A percentile compares a stretch with the other conserved stretches of the same genome.
phyloP scores from a whole-genome alignment of 2,113 vertebrate species.

The Neolamprologus longior region DNA sequence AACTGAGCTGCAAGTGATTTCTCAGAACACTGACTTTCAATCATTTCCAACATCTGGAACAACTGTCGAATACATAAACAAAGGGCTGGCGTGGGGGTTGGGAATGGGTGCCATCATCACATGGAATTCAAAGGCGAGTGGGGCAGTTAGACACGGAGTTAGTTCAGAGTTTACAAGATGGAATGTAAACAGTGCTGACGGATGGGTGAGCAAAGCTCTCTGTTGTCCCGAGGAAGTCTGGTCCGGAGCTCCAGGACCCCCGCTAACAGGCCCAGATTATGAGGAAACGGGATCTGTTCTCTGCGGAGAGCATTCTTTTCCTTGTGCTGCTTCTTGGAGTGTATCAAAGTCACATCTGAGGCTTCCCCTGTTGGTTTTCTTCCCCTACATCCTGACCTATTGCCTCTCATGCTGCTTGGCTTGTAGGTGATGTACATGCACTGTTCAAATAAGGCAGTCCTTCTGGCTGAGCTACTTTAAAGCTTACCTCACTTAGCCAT shows the following conservation, averaged over 20 bases:
- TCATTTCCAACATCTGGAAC: conserved; percentile 71
- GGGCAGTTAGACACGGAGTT: conserved; percentile 3
- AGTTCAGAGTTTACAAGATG: conserved; percentile 26
- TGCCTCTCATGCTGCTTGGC: conserved; percentile 2
- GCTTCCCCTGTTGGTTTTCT: conserved; percentile 5
- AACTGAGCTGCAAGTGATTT: conserved; percentile 51
- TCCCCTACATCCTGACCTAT: conserved; percentile 19
- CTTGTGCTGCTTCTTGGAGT: conserved; percentile 26
- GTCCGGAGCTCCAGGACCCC: conserved; percentile 42
- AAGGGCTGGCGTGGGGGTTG: background rate
- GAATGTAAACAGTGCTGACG: conserved; percentile 61
- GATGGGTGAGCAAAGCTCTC: conserved; percentile 44
- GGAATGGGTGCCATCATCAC: conserved; percentile 38
- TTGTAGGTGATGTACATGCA: conserved; percentile 14
- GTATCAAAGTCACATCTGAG: conserved; percentile 50
- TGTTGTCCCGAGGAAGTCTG: conserved; percentile 48
- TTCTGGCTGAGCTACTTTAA: conserved; percentile 10
- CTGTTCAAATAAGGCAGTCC: conserved; percentile 24
- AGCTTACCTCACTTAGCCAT: background rate
- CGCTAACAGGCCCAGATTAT: conserved; percentile 17
- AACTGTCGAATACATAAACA: conserved; percentile 63
- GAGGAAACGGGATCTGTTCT: conserved; percentile 44
- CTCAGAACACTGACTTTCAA: conserved; percentile 62
- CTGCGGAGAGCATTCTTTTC: conserved; percentile 28
- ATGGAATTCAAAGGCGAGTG: conserved; percentile 33